Evolutionary conservation across 2,797 vertebrate genomes (phyloP), one percentile per base, ranked within the genome.

Genomic region (Paguma larvata): DNA sequence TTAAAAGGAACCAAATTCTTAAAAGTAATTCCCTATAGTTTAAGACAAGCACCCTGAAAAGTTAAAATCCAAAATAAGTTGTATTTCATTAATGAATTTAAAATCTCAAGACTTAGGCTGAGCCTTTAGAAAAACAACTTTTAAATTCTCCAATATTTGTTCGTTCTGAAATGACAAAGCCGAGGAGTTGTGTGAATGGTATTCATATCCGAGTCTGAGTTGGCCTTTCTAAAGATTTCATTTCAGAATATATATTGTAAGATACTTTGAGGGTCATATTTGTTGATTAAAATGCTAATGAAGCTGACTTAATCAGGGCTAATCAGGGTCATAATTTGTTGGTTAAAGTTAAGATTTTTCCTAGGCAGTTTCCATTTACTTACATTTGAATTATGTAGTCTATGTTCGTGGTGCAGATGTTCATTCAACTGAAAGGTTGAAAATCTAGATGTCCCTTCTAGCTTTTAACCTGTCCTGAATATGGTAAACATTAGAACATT

Each of bases 91-190:
- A 75, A 59, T 89, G 12, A 95, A 80, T 83, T 96, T 89, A 65
- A 92, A 94, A 16, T 68, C 48, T 94, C 16, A 88, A 88, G 41
- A 51, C 56, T 75, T 89, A 70, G n/a, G 9, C 48, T 92, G 51
- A 86, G 8, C n/a, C 68, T 94, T 97, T 86, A 91, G 25, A 87
- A 94, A 95, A 94, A 59, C 16, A 89, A 38, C 44, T 89, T 94
- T 94, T 89, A 84, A 78, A 83, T 73, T 83, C 15, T 53, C n/a
- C 15, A 44, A 6, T 82, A 38, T 59, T 44, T 94, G 15, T 83
- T 95, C 48, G 73, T 32, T 93, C 18, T 95, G 88, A 95, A 85
- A 62, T 95, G 14, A 89, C 16, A 15, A 41, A 62, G 30, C 75
- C 89, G 62, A 51, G 53, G 8, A 95, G 21, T 70, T 90, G 13